Evolutionary conservation across 2,797 vertebrate genomes (phyloP), one percentile per base, ranked within the genome.

Genomic region (Bufotes viridis): DNA sequence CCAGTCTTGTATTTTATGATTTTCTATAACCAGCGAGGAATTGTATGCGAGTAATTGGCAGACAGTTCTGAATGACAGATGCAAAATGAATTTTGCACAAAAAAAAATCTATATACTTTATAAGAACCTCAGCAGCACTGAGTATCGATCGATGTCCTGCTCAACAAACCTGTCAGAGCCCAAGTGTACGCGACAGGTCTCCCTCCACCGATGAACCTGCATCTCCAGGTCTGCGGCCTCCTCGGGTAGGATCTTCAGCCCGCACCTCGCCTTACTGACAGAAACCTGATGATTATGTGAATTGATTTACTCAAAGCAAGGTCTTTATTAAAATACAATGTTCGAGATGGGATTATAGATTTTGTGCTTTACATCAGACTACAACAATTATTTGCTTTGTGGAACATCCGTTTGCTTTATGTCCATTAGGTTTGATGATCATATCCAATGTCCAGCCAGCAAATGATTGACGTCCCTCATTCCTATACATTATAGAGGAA

Each of bases 311-410:
- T 81, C 60, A 17, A 81, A 81, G 80, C 61, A 24, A 67, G 15
- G 42, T 67, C 60, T 81, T 81, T 65, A 81, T 81, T 81, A 81
- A 81, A 81, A 81, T 81, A 81, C 80, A 81, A 65, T 42, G 34
- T 81, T 81, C 49, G 15, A 53, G 80, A 81, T 81, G 80, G 34
- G 63, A 67, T 65, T 81, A 81, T 81, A 10, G 60, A 81, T 81
- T 65, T 81, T 24, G 80, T 65, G 80, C 61, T 81, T 81, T 81
- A 81, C 80, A 81, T 81, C 29, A 53, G 63, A 67, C 65, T 81
- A 81, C 49, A 81, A 26, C 60, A 81, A 81, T 81, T 81, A 65
- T 81, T 81, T 67, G 63, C 67, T 65, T 81, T 15, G 63, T 67
- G 61, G 7, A 51, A 65, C 42, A 49, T 65, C 80, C 61, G 29